A percentile compares a stretch with the other conserved stretches of the same genome.
These are phyloP conservation scores for Thereva unica DNA, from an alignment of 2,888 invertebrate species.

Conservation along the genomic window DNA sequence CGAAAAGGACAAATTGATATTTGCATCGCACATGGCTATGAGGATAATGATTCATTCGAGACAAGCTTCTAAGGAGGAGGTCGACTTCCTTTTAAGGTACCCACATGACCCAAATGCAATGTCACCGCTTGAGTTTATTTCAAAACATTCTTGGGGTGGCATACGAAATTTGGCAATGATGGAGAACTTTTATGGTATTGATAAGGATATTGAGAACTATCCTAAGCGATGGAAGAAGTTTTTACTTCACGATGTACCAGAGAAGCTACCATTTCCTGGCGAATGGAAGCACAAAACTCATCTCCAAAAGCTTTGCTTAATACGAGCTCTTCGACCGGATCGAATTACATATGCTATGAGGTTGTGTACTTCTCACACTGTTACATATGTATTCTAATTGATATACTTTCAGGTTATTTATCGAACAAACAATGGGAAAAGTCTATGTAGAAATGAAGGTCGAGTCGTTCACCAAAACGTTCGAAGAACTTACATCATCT, in stretches of 20 bases:
- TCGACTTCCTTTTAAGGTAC: slow-evolving; percentile 87
- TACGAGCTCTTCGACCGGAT: slow-evolving; percentile 88
- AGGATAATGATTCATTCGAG: slow-evolving; percentile 60
- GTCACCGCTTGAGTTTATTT: slow-evolving; percentile 83
- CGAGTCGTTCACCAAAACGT: slow-evolving; percentile 81
- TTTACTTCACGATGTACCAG: slow-evolving; percentile 87
- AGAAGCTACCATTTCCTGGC: slow-evolving; percentile 90
- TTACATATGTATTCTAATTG: too few species aligned
- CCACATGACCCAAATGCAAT: slow-evolving; percentile 72
- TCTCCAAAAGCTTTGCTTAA: slow-evolving; percentile 87
- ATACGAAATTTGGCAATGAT: slow-evolving; percentile 76
- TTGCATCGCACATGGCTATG: slow-evolving; percentile 84
- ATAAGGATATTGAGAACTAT: slow-evolving; percentile 90
- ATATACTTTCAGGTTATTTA: slow-evolving; percentile 61
- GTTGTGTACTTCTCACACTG: slow-evolving; percentile 52
- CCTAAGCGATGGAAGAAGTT: slow-evolving; percentile 92
- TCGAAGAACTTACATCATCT: slow-evolving; percentile 78
- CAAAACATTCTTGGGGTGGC: slow-evolving; percentile 79
- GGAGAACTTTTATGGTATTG: slow-evolving; percentile 84
- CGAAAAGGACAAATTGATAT: slow-evolving; percentile 89
- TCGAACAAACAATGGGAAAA: slow-evolving; percentile 85
- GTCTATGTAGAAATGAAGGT: slow-evolving; percentile 79
- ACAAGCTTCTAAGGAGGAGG: slow-evolving; percentile 74
- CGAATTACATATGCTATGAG: slow-evolving; percentile 90
- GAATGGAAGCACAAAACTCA: slow-evolving; percentile 94